These are phyloP conservation scores for Athalia cordata DNA, from an alignment of 2,888 invertebrate genomes.

Conservation along the genomic window DNA sequence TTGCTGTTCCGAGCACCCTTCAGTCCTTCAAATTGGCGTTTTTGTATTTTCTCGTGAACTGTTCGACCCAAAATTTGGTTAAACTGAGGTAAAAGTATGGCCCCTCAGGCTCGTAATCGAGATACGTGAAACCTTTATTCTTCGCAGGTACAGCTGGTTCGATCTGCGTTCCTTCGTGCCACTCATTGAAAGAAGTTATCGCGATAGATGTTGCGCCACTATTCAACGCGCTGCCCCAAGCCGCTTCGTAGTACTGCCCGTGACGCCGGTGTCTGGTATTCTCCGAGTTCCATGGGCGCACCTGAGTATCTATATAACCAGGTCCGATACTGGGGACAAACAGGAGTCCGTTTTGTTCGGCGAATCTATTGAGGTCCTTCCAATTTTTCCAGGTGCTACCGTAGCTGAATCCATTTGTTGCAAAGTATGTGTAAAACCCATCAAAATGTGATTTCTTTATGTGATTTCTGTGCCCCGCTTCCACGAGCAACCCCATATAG, in stretches of 20 bases:
- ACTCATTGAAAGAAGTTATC: conserved; percentile 84
- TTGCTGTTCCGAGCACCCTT: not conserved
- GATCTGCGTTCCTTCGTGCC: conserved; percentile 86
- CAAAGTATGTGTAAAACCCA: conserved; percentile 81
- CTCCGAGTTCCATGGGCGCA: conserved; percentile 77
- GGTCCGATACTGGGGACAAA: conserved; percentile 84
- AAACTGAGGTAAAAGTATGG: conserved; percentile 80
- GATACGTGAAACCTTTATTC: conserved; percentile 72
- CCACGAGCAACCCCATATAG: conserved; percentile 78
- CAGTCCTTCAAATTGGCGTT: conserved; percentile 33
- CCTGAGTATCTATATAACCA: conserved; percentile 80
- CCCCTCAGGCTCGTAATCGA: conserved; percentile 79
- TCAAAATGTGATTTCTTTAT: conserved; percentile 76
- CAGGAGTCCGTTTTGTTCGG: conserved; percentile 76
- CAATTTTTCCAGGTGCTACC: conserved; percentile 80
- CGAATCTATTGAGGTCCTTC: conserved; percentile 76
- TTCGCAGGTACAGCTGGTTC: conserved; percentile 78
- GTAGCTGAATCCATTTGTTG: conserved; percentile 79
- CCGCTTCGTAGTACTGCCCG: conserved; percentile 80
- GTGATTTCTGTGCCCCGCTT: conserved; percentile 75
- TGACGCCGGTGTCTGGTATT: conserved; percentile 76
- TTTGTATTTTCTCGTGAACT: conserved; percentile 68
- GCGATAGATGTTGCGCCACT: conserved; percentile 77
- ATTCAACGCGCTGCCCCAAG: conserved; percentile 78
- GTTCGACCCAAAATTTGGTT: conserved; percentile 78